Conservation (phyloP, 2,888 invertebrate species). For the Aphrophora alni region DNA sequence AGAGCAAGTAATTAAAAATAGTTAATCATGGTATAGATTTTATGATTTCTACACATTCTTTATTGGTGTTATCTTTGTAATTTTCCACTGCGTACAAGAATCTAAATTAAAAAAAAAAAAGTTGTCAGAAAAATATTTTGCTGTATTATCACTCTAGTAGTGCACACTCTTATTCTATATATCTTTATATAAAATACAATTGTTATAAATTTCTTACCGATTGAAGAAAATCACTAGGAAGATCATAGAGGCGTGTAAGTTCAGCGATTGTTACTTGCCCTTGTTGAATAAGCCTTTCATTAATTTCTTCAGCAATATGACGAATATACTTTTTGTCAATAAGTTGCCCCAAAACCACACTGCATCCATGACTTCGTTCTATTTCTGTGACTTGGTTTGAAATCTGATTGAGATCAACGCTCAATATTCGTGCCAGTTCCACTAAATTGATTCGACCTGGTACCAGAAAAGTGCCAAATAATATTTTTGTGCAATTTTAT, state of each 20-base stretch:
- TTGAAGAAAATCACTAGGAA: slow-evolving; percentile 89
- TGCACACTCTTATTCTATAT: too few species aligned
- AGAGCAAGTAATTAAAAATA: too few species aligned
- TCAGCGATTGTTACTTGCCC: slow-evolving; percentile 88
- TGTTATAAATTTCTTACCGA: slow-evolving; percentile 61
- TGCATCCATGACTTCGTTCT: slow-evolving; percentile 71
- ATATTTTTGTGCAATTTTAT: too few species aligned
- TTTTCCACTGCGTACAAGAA: too few species aligned
- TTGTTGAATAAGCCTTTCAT: slow-evolving; percentile 84
- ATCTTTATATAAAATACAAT: too few species aligned
- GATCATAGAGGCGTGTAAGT: slow-evolving; percentile 85
- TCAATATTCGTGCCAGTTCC: slow-evolving; percentile 85
- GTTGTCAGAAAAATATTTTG: too few species aligned
- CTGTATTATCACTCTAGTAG: too few species aligned
- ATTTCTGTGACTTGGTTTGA: slow-evolving; percentile 73
- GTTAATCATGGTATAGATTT: too few species aligned
- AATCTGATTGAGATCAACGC: slow-evolving; percentile 86
- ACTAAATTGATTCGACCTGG: slow-evolving; percentile 85
- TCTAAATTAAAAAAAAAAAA: too few species aligned
- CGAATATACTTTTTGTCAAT: slow-evolving; percentile 84
- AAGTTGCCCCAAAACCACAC: slow-evolving; percentile 87
- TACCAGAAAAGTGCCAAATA: background rate
- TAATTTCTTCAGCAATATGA: slow-evolving; percentile 89
- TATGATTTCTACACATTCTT: too few species aligned
- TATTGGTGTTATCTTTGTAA: too few species aligned